Evolutionary conservation across 2,113 vertebrate genomes (phyloP), one percentile per base, ranked within the genome.

Genomic region (Poecile atricapillus): DNA sequence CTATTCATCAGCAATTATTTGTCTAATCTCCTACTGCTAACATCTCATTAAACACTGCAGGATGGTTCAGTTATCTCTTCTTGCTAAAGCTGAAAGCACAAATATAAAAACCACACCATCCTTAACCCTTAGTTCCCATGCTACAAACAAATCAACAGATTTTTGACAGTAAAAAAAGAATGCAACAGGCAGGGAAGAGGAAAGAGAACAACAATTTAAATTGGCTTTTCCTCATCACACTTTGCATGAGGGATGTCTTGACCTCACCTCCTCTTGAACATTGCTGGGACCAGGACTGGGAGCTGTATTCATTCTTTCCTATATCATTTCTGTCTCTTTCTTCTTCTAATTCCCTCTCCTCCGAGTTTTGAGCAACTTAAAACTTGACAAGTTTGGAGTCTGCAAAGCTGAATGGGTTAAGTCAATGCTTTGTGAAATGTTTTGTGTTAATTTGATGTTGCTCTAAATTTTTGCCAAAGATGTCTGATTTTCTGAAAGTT

Each of bases 131-230:
- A 56, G 11, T 27, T 87, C 58, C 49, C 37, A 56, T 12, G 16
- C 35, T 58, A 53, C 55, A 83, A 52, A 21, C 13, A 82, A 85
- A 70, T 41, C 56, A 56, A 63, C 23, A 65, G 18, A 69, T 35
- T 69, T 43, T 8, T 35, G 12, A 37, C 23, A 86, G 58, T 2
- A 81, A 44, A 73, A 60, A 49, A 17, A 76, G 25, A 78, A 43
- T 10, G 18, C 25, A 85, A 50, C 0, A 0, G 27, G 43, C 6
- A 85, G 56, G 60, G 35, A 71, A 63, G 17, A 59, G 17, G 17
- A 39, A 91, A 75, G 6, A 85, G 37, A 78, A 64, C 39, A 28
- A 60, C 33, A 92, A 67, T 50, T 79, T 28, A 79, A 94, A 88
- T 15, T 31, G 28, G 22, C 28, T 67, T 56, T 46, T 78, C 37